Percentiles rank a stretch among this genome's conserved stretches.
phyloP scores from a whole-genome alignment of 2,797 vertebrate genomes.

The Myoxocephalus aenaeus region DNA sequence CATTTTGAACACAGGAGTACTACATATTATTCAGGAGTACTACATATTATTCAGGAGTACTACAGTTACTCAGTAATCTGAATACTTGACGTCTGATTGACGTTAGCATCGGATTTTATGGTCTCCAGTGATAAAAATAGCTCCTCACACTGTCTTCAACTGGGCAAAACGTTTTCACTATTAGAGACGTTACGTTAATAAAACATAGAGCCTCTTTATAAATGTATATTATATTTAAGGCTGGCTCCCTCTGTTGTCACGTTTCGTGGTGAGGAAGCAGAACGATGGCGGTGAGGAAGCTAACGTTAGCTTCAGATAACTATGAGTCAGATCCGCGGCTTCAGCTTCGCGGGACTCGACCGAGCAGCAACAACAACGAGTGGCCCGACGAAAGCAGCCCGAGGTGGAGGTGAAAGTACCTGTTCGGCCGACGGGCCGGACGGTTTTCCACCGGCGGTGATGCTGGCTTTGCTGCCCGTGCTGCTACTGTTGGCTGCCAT shows the following conservation, averaged over 20 bases:
- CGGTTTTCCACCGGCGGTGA: conserved; percentile 77
- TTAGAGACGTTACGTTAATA: neutral
- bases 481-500: conserved; percentile 88
- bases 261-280: conserved; percentile 29
- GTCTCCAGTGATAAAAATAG: conserved; percentile 58
- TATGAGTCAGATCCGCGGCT: neutral
- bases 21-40: no score
- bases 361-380: fast-evolving
- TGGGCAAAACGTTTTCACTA: neutral
- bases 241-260: neutral
- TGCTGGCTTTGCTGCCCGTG: conserved; percentile 80
- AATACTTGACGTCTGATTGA: neutral
- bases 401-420: conserved; percentile 57
- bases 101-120: neutral
- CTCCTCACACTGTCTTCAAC: neutral
- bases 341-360: neutral
- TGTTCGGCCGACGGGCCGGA: conserved; percentile 84
- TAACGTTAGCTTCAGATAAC: conserved; percentile 65
- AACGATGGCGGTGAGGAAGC: conserved; percentile 46
- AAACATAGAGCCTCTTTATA: fast-evolving
- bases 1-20: neutral
- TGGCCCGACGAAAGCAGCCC: neutral
- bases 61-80: neutral
- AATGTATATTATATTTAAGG: fast-evolving
- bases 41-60: no score